Evolutionary conservation across 2,888 invertebrate genomes (phyloP).

Genomic region (Erpobdella octoculata): DNA sequence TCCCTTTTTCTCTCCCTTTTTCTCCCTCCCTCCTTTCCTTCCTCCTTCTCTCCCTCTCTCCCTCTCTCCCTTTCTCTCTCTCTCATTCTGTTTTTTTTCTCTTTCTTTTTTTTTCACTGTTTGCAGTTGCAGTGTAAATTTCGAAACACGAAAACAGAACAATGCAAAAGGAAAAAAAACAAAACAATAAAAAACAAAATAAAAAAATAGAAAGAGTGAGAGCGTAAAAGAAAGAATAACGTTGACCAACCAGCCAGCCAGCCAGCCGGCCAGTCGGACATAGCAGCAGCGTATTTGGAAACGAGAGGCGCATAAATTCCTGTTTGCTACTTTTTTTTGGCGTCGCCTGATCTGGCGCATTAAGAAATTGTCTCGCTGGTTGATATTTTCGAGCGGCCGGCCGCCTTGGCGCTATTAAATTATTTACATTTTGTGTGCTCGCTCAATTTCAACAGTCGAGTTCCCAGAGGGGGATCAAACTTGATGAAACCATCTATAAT

Average conservation of each 20-base stretch:
- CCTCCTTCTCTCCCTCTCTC: background rate
- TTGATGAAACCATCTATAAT: no score
- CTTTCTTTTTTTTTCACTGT: no score
- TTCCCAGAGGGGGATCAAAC: no score
- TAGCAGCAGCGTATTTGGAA: no score
- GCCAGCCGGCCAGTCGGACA: no score
- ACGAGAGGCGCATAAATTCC: background rate
- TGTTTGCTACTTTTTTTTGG: no score
- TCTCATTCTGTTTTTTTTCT: background rate
- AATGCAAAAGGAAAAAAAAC: background rate
- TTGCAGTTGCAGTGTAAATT: background rate
- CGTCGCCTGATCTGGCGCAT: background rate
- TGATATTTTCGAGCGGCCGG: background rate
- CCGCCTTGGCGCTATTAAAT: background rate
- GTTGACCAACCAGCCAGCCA: no score
- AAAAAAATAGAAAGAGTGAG: background rate
- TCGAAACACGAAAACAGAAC: background rate
- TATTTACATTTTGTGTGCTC: no score
- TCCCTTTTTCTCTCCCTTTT: no score
- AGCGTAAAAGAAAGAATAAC: background rate
- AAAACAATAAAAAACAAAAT: background rate
- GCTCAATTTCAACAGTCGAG: no score
- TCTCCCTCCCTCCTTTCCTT: background rate
- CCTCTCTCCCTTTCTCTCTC: background rate
- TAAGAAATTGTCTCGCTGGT: background rate